Evolutionary conservation across 2,113 vertebrate species (phyloP).

Genomic region (Athene cunicularia): DNA sequence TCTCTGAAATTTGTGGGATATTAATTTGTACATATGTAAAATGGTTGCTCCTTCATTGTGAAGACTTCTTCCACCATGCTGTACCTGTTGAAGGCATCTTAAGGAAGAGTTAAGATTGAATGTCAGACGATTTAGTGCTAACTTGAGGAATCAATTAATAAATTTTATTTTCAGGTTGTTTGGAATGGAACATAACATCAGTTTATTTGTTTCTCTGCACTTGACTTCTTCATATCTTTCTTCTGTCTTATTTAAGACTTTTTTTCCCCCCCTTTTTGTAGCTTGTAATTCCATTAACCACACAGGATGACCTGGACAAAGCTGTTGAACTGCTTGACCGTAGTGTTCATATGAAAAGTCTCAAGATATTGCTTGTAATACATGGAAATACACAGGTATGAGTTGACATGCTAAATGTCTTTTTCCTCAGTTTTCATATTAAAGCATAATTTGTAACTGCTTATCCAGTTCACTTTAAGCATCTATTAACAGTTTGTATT

Average conservation of each 20-base stretch:
- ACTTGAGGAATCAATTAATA: background rate
- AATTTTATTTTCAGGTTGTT: background rate
- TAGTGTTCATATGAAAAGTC: slow-evolving; percentile 97
- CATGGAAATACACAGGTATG: slow-evolving; percentile 88
- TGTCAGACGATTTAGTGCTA: background rate
- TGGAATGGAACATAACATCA: background rate
- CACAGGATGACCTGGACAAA: slow-evolving; percentile 97
- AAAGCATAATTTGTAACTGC: background rate
- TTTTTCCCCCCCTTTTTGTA: slow-evolving; percentile 29
- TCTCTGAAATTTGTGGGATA: background rate
- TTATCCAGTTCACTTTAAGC: background rate
- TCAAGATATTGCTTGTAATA: slow-evolving; percentile 93
- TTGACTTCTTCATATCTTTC: background rate
- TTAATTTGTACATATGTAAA: background rate
- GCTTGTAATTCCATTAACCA: slow-evolving; percentile 95
- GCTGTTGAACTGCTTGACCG: slow-evolving; percentile 95
- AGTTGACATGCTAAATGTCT: background rate
- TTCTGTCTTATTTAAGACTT: background rate
- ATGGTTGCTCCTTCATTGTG: background rate
- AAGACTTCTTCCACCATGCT: background rate
- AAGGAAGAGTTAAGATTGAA: background rate
- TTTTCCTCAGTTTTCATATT: background rate
- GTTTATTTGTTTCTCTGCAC: background rate
- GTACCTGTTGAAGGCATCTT: background rate
- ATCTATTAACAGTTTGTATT: background rate